Percentiles rank a stretch among this genome's conserved stretches.
Conservation (phyloP, 1,140 invertebrate genomes). For the Physella acuta region DNA sequence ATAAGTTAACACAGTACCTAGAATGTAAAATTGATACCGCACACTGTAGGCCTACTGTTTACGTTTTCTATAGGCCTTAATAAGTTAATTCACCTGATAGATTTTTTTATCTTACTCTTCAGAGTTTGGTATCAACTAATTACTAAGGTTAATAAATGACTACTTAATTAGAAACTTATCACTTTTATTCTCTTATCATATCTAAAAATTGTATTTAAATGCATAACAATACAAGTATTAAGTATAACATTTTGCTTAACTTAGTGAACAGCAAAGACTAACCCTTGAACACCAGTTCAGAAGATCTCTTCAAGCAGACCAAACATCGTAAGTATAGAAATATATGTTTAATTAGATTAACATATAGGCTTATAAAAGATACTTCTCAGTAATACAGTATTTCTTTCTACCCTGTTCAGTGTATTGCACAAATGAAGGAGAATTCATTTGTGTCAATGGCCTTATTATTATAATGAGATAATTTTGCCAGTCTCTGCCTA, state of each 20-base stretch:
- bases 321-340: slow-evolving; percentile 29
- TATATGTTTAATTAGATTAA: too few species aligned
- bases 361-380: too few species aligned
- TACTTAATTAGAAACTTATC: not conserved
- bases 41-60: too few species aligned
- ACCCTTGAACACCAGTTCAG: slow-evolving; percentile 46
- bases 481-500: too few species aligned
- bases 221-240: not conserved
- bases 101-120: not conserved
- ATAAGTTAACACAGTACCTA: too few species aligned
- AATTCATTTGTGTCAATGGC: too few species aligned
- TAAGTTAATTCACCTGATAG: not conserved
- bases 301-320: slow-evolving; percentile 41
- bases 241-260: slow-evolving; percentile 20
- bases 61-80: too few species aligned
- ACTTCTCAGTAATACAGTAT: too few species aligned
- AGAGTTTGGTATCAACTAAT: not conserved
- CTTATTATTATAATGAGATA: too few species aligned
- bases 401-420: too few species aligned
- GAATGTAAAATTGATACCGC: too few species aligned
- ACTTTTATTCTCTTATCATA: not conserved
- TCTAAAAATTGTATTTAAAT: not conserved
- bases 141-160: not conserved
- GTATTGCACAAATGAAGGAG: too few species aligned
- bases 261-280: slow-evolving; percentile 48